A percentile compares a stretch with the other conserved stretches of the same genome.
Evolutionary conservation across 2,113 vertebrate species (phyloP).

Genomic region (Junco hyemalis): DNA sequence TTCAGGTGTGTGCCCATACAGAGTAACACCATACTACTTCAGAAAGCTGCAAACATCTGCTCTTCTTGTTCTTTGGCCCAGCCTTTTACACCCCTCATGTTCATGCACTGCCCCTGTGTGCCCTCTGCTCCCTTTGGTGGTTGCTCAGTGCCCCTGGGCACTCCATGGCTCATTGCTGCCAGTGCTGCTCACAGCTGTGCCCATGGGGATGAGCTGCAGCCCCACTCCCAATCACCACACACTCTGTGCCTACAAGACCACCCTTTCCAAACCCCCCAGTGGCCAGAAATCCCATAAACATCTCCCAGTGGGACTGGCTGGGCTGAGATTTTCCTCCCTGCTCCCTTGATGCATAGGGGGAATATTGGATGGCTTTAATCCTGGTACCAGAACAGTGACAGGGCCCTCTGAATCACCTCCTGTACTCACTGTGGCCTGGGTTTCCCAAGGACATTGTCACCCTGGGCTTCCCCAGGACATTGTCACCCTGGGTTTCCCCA

Average conservation of each 20-base stretch:
- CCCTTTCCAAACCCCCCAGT: not conserved
- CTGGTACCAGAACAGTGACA: not conserved
- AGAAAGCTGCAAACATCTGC: not conserved
- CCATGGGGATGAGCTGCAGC: not conserved
- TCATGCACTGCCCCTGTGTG: not conserved
- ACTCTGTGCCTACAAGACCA: not conserved
- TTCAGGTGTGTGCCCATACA: no score
- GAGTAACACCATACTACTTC: no score
- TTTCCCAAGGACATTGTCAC: not conserved
- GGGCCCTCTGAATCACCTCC: not conserved
- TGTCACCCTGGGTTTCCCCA: not conserved
- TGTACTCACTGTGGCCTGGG: not conserved
- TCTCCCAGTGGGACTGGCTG: not conserved
- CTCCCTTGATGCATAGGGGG: not conserved
- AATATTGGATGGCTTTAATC: not conserved
- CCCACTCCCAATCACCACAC: not conserved
- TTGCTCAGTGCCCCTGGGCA: not conserved
- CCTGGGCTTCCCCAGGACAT: not conserved
- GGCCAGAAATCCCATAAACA: not conserved
- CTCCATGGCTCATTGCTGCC: not conserved
- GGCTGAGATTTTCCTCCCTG: not conserved
- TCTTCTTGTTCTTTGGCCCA: not conserved
- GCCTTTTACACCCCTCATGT: fast-evolving
- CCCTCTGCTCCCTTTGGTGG: not conserved
- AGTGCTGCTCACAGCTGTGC: not conserved